Base-by-base conservation (phyloP, 2,113 vertebrate genomes). In the Connochaetes taurinus region DNA sequence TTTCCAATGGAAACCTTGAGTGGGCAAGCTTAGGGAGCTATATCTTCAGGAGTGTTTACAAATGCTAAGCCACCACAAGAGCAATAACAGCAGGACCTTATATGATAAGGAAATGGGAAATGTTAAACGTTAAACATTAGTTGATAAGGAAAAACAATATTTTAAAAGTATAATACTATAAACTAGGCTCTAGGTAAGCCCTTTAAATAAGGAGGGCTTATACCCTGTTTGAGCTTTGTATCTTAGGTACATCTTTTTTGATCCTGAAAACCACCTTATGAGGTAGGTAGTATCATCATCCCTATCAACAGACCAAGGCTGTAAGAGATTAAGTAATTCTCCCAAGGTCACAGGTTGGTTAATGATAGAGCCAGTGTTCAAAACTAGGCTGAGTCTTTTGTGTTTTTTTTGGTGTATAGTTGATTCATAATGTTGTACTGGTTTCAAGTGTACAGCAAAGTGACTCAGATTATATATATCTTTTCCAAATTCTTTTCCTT, bases 301-400 rank as follows among this genome's bases (percentile, higher is more conserved):
- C 15, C 17, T 97, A 89, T 53, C 94, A 95, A 97, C 45, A 87
- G 78, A 90, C 36, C 80, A 76, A 96, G 78, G 62, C 33, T 64
- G 6, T 13, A 45, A 55, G 81, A 82, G 36, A 93, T 52, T 55
- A 94, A 87, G 36, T 94, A 47, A 95, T 36, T 90, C 80, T 76
- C 60, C 82, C 55, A 90, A 80, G 67, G 64, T 74, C 67, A 64
- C 5, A 6, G 5, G 71, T 55, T 89, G 40, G 60, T 82, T 83
- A 91, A 89, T 33, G 47, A 80, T 52, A 96, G 74, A 94, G 40
- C 4, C 10, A 33, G 60, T 15, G 1, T 43, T 95, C 9, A 29
- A 86, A 93, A 92, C 36, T 12, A 40, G 36, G 67, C 71, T 40
- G 50, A 29, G 25, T 45, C 27, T 45, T 78, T 47, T 78, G 9